These are phyloP conservation scores for Leptodactylus fallax DNA, from an alignment of 2,797 vertebrate genomes.

Conservation along the genomic window DNA sequence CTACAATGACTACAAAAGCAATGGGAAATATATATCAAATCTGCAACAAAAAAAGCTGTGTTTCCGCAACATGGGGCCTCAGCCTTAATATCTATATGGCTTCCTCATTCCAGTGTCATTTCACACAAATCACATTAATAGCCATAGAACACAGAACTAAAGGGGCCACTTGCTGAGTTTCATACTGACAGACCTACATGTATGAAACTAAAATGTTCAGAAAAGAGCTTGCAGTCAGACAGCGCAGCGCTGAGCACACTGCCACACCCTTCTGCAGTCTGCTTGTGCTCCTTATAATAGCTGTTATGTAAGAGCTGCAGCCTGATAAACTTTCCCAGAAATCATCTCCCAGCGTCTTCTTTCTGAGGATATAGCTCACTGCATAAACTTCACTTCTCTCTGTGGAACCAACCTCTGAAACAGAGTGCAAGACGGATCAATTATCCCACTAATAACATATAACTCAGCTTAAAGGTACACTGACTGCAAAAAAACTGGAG, in stretches of 20 bases:
- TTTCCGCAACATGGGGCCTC: no score
- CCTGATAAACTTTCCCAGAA: constrained; percentile 16
- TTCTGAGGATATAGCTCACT: background rate
- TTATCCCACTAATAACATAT: background rate
- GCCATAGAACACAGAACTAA: no score
- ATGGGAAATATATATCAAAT: no score
- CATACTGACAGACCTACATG: no score
- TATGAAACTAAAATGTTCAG: background rate
- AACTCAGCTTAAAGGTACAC: background rate
- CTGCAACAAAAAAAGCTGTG: no score
- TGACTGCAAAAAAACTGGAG: background rate
- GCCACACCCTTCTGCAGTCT: constrained; percentile 35
- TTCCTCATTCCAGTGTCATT: no score
- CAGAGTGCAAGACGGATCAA: background rate
- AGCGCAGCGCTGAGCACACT: background rate
- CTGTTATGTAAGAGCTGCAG: constrained; percentile 37
- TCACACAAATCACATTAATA: no score
- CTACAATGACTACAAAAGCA: no score
- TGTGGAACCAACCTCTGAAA: background rate
- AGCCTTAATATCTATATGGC: no score
- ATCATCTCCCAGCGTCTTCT: constrained; percentile 11
- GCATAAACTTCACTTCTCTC: background rate
- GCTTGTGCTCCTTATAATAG: background rate
- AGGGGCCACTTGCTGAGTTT: no score
- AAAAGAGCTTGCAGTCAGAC: background rate